Evolutionary conservation across 2,113 vertebrate genomes (phyloP).

Genomic region (Hiodon tergisus): DNA sequence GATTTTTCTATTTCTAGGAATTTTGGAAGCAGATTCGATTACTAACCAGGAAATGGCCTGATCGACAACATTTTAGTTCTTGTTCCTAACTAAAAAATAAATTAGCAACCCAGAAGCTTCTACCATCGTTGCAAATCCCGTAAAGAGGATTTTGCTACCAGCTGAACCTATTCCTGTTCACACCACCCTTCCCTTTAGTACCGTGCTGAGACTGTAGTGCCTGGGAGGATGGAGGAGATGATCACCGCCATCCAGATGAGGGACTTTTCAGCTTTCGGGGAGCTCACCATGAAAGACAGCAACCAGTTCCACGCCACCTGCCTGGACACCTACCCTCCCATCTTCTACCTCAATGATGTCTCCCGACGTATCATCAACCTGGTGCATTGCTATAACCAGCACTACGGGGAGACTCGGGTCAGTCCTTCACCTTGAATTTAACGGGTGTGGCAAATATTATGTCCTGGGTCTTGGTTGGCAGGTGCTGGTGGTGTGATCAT

Average conservation of each 20-base stretch:
- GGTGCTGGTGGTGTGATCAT: too few species aligned
- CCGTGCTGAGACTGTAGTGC: constrained; percentile 76
- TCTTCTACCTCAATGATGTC: constrained; percentile 83
- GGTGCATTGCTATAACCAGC: constrained; percentile 77
- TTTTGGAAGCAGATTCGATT: too few species aligned
- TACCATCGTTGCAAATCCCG: too few species aligned
- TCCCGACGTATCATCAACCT: constrained; percentile 74
- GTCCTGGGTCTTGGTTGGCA: background rate
- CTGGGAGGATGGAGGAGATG: constrained; percentile 75
- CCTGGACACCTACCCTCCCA: constrained; percentile 90
- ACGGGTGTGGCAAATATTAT: background rate
- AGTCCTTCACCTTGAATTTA: background rate
- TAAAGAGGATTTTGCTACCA: too few species aligned
- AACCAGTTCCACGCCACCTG: constrained; percentile 97
- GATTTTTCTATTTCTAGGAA: too few species aligned
- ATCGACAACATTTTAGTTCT: too few species aligned
- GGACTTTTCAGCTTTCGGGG: constrained; percentile 78
- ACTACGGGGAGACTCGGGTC: constrained; percentile 74
- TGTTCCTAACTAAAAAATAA: too few species aligned
- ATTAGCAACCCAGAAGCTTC: too few species aligned
- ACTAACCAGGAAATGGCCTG: too few species aligned
- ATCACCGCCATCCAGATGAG: constrained; percentile 57
- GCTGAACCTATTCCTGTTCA: background rate
- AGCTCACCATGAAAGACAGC: constrained; percentile 91
- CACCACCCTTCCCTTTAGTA: constrained; percentile 57